Base-by-base conservation (phyloP, 2,797 vertebrate species). In the Rhynchonycteris naso region DNA sequence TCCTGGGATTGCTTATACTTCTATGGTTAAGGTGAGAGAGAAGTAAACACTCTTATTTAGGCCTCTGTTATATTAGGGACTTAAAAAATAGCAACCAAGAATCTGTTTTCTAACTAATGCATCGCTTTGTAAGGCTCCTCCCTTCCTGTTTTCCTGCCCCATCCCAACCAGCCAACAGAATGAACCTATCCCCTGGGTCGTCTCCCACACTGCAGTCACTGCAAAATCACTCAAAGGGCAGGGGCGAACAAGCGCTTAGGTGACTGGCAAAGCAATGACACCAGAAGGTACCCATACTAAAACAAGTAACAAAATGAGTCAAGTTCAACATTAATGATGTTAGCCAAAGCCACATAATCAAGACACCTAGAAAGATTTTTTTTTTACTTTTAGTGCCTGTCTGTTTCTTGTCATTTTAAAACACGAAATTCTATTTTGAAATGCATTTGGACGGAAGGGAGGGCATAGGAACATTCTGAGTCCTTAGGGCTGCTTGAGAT, bases 341-440 rank as follows among this genome's bases (percentile, higher is more conserved):
- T 59, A 68, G 14, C 61, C 50, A 81, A 80, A 90, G 63, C 22
- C 22, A 56, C 13, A 5, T 35, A 21, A 87, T 80, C 4, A 26
- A 87, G 82, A 92, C 33, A n/a, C 66, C 30, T 61, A 59, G 69
- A 21, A 71, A 91, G 58, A 33, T 76, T 79, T 79, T 85, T 84
- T 22, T 85, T 72, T 87, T n/a, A 59, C 92, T 92, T 83, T 61
- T 4, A 58, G 35, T 13, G 12, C 26, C 28, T 56, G 6, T 78
- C 24, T 24, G 58, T 80, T 66, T n/a, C 26, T 74, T 30, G 8
- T 79, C 68, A 93, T 86, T 86, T 84, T 43, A 11, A 93, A 88
- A 81, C 14, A 58, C 33, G 21, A 91, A 93, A 24, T 76, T 61
- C n/a, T 72, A 43, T 35, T 82, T 50, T 12, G 68, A 91, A 78